Evolutionary conservation across 2,797 vertebrate genomes (phyloP), one percentile per base, ranked within the genome.

Genomic region (Euthynnus affinis): DNA sequence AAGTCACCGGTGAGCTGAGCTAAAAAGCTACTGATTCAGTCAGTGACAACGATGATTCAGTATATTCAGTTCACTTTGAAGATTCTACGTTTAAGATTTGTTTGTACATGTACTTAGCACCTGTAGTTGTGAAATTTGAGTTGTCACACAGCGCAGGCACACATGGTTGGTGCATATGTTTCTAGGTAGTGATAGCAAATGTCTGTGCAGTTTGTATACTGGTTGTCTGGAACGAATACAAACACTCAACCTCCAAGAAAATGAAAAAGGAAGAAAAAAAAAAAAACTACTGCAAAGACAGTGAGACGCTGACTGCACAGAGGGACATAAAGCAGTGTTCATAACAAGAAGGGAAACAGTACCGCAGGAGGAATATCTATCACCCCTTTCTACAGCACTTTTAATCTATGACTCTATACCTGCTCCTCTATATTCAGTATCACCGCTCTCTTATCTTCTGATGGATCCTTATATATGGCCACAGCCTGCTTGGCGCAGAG

Each of bases 391-490:
- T 56, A 22, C 75, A 49, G 27, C 17, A 17, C 29, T 52, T 85
- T 83, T 81, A 82, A 73, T 85, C 74, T 79, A 44, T 5, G 10
- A 71, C 63, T 69, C 74, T 56, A 42, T 66, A 68, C 68, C 68
- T 60, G 64, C 62, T 48, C n/a, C 18, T 80, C 44, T 76, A 57
- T 63, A 80, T 83, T 87, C 79, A 83, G 61, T 53, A 62, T 78
- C 74, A 34, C 37, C 3, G 10, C 83, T 83, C 70, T 74, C 17
- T 44, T 48, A 25, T 71, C 72, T 14, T 72, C 56, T 80, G 17
- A 74, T 69, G 74, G 69, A 68, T 81, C 61, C 58, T 67, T 58
- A 62, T 67, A 74, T 66, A 66, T 66, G 71, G 69, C 80, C 70
- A 27, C 69, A 75, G 71, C 37, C 60, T 46, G n/a, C 79, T 44